Percentiles rank a stretch among this genome's conserved stretches.
phyloP scores from a whole-genome alignment of 2,113 vertebrate species.

The Rhodinocichla rosea region DNA sequence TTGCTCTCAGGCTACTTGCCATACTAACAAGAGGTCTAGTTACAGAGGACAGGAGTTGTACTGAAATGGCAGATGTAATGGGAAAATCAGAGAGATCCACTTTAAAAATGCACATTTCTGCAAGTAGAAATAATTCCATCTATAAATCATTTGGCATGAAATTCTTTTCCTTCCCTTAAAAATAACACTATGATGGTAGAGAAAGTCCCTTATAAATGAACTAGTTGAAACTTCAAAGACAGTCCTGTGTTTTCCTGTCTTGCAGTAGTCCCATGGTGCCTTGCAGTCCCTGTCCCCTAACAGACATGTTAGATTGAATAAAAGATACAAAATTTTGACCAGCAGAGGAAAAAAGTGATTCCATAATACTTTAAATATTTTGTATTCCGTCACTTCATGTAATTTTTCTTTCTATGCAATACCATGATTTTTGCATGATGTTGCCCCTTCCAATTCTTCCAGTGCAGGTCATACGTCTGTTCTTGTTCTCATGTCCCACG shows the following conservation, averaged over 20 bases:
- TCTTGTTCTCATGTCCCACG: not conserved
- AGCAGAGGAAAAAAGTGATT: not conserved
- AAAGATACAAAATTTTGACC: not conserved
- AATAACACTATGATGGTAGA: not conserved
- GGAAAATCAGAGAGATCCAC: not conserved
- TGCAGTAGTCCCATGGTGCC: not conserved
- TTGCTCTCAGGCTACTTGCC: not conserved
- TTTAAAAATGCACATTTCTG: not conserved
- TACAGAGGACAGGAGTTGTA: not conserved
- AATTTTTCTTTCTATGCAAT: not conserved
- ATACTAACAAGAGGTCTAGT: not conserved
- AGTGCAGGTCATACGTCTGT: not conserved
- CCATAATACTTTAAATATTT: not conserved
- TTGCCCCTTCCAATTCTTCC: not conserved
- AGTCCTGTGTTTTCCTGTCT: not conserved
- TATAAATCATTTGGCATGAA: not conserved
- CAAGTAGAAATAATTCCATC: not conserved
- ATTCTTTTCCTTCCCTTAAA: not conserved
- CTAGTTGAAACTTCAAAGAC: not conserved
- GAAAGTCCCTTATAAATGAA: not conserved
- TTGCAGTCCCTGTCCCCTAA: not conserved
- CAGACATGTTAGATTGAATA: not conserved
- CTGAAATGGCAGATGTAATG: not conserved
- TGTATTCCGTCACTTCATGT: not conserved
- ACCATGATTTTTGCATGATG: not conserved